Evolutionary conservation across 1,140 invertebrate species (phyloP).

Genomic region (Bombus polaris): DNA sequence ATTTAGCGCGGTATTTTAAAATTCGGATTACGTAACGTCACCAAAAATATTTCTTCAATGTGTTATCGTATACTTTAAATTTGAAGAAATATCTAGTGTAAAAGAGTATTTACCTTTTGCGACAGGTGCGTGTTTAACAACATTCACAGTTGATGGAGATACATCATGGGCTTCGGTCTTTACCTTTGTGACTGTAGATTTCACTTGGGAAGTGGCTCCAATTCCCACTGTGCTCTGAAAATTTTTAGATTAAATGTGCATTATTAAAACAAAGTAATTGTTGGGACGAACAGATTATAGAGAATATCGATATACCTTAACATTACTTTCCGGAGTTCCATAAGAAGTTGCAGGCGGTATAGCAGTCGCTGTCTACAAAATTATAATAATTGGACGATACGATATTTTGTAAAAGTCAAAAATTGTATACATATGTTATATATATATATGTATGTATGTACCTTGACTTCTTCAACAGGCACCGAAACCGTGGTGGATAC

Average conservation of each 20-base stretch:
- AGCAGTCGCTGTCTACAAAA: not conserved
- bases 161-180: not conserved
- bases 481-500: not conserved
- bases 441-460: not conserved
- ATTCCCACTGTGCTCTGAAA: not conserved
- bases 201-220: not conserved
- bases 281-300: too few species aligned
- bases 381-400: not conserved
- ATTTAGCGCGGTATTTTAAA: not conserved
- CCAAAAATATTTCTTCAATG: not conserved
- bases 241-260: not conserved
- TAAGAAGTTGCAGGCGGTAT: slow-evolving; percentile 36
- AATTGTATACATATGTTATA: not conserved
- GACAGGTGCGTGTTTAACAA: not conserved
- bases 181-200: not conserved
- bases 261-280: not conserved
- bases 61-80: not conserved
- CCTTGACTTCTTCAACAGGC: not conserved
- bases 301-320: slow-evolving; percentile 29
- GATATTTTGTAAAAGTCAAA: not conserved
- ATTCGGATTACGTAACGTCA: not conserved
- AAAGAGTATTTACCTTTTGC: not conserved
- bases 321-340: slow-evolving; percentile 2
- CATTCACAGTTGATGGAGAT: not conserved
- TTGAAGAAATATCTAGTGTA: not conserved